phyloP scores from a whole-genome alignment of 2,797 vertebrate species.

The Etheostoma perlongum region DNA sequence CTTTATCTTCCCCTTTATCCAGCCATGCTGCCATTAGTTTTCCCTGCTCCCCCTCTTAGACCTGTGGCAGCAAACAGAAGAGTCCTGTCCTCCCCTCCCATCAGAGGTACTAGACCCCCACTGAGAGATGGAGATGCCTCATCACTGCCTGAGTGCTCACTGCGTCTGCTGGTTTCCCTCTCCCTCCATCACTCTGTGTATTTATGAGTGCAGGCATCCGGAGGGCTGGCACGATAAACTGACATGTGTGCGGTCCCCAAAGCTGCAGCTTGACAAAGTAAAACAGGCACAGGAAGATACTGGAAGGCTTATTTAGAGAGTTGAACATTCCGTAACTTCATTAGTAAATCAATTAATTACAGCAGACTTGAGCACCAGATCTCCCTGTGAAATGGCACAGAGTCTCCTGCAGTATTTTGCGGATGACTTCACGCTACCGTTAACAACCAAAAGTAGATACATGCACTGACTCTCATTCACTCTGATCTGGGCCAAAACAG shows the following conservation, averaged over 20 bases:
- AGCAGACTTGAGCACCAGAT: constrained; percentile 12
- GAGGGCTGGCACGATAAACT: constrained; percentile 43
- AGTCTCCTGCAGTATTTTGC: constrained; percentile 12
- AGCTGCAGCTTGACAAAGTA: constrained; percentile 40
- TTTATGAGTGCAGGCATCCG: constrained; percentile 50
- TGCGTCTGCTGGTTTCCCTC: constrained; percentile 14
- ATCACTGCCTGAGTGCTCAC: constrained; percentile 54
- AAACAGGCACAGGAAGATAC: constrained; percentile 21
- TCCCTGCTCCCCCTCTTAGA: constrained; percentile 16
- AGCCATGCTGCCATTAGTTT: constrained; percentile 44
- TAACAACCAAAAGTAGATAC: not conserved
- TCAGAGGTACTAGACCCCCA: constrained; percentile 48
- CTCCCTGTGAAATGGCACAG: constrained; percentile 27
- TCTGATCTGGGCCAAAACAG: constrained; percentile 7
- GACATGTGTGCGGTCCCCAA: constrained; percentile 31
- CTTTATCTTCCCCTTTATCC: constrained; percentile 27
- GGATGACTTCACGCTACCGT: constrained; percentile 4
- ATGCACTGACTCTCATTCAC: not conserved
- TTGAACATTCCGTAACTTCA: constrained; percentile 13
- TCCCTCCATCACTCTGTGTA: constrained; percentile 40
- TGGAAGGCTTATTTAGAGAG: constrained; percentile 19
- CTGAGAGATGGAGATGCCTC: constrained; percentile 56
- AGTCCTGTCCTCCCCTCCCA: constrained; percentile 52
- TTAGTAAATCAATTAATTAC: constrained; percentile 51
- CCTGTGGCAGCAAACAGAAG: constrained; percentile 55